Evolutionary conservation across 2,113 vertebrate genomes (phyloP), one percentile per base, ranked within the genome.

Genomic region (Gavialis gangeticus): DNA sequence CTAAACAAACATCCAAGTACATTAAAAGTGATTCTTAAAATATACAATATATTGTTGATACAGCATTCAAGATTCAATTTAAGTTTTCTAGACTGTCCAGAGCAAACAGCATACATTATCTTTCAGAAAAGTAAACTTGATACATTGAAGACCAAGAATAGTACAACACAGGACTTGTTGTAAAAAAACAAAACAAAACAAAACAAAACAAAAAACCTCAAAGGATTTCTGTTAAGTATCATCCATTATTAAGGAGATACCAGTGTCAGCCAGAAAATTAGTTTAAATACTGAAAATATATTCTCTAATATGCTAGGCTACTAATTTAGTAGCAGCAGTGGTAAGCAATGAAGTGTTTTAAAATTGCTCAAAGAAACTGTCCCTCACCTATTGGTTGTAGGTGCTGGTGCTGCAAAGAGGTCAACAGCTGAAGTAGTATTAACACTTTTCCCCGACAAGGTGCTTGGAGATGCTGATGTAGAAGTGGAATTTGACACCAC

Each of bases 361-460:
- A 67, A 58, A 10, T 37, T 84, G 18, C 27, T 91, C 87, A 37
- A 58, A 3, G 12, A 37, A 85, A 84, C 10, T 5, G 0, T 57
- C 37, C 82, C 95, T 96, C 96, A 99, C 99, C 99, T 99, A 88
- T 99, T 99, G 95, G 98, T 98, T 94, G 98, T 95, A 54, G 99
- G 98, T 82, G 98, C 98, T 62, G 98, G 98, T 95, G 97, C 98
- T 93, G 98, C 98, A 95, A 99, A 99, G 62, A 99, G 97, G 88
- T 99, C 99, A 62, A 98, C 97, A 94, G 98, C 97, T 87, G 97
- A 97, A 82, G 98, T 98, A 94, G 98, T 98, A 82, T 97, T 97
- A 96, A 98, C 98, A 91, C 98, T 99, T 95, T 98, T 98, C 97
- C 98, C 98, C 82, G 99, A 99, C 97, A 99, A 98, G 96, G 98